Base-by-base conservation (phyloP, 2,888 invertebrate genomes). In the Mythimna ferrago region DNA sequence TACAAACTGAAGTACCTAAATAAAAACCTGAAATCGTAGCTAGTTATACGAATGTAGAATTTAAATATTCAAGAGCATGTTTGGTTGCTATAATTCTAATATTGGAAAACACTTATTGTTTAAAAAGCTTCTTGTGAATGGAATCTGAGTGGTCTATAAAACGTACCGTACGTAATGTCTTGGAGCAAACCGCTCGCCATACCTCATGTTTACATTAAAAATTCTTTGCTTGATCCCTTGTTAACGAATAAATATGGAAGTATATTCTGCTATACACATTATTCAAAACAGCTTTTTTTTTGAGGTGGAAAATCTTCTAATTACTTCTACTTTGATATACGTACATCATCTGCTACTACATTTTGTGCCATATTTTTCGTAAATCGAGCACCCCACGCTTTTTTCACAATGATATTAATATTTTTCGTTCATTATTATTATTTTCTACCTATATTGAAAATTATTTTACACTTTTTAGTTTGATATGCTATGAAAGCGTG, bases 101-200 rank as follows among this genome's bases (percentile, higher is more conserved):
- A 81, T 66, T 70, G 60, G 32, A 81, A 44, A 60, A 81, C 41
- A 56, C 44, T 63, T 76, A 10, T 48, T n/a, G 75, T 69, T 32
- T 14, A 64, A 60, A 66, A 60, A 56, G 54, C 48, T 70, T 57
- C 5, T 14, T 26, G 44, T 70, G 63, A 76, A 61, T 76, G 38
- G n/a, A 80, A 21, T 67, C 70, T 66, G 7, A 70, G 66, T 74
- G 54, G 64, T 61, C 32, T 53, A 65, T 78, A 75, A 68, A 67
- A 75, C 60, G 35, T 60, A 38, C 16, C 4, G 32, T 16, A 65
- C n/a, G 21, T 56, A 48, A 11, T 16, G 53, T n/a, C 51, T 58
- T 53, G 0, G 26, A 38, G 32, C 11, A 32, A 26, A 19, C 48
- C 38, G 21, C 9, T 73, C 38, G 56, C 38, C 21, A 51, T 56